phyloP scores from a whole-genome alignment of 2,797 vertebrate species.

The Botia kubotai region DNA sequence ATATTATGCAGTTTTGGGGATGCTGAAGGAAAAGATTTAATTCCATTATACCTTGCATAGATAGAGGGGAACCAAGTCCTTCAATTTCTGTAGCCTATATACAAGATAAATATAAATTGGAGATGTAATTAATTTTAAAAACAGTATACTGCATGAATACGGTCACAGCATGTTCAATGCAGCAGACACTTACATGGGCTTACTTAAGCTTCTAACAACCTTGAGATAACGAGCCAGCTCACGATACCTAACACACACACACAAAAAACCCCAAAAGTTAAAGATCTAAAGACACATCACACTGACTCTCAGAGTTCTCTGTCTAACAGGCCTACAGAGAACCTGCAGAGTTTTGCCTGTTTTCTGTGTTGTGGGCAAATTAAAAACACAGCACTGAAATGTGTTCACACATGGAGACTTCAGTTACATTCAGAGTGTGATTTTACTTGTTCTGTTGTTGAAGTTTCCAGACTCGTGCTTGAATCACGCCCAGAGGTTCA shows the following conservation, averaged over 20 bases:
- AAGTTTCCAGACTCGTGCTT: conserved; percentile 71
- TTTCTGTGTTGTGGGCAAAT: background rate
- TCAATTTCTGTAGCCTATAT: conserved; percentile 55
- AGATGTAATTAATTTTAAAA: background rate
- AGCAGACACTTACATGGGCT: conserved; percentile 50
- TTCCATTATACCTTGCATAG: conserved; percentile 53
- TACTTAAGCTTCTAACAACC: conserved; percentile 52
- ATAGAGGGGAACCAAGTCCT: conserved; percentile 58
- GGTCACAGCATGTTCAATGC: background rate
- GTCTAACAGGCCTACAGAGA: background rate
- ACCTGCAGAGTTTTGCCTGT: background rate
- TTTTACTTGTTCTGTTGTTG: conserved; percentile 57
- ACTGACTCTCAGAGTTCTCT: background rate
- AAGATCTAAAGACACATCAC: no score
- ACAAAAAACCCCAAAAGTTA: background rate
- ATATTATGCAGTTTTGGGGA: no score
- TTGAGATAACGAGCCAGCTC: conserved; percentile 65
- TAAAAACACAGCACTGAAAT: no score
- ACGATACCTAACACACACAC: conserved; percentile 56
- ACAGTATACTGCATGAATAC: background rate
- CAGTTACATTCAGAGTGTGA: background rate
- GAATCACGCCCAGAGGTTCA: conserved; percentile 68
- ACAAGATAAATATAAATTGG: background rate
- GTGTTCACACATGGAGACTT: no score
- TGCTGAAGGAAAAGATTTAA: background rate